Percentiles rank a stretch among this genome's conserved stretches.
Conservation (phyloP, 2,113 vertebrate species). For the Agapornis roseicollis region DNA sequence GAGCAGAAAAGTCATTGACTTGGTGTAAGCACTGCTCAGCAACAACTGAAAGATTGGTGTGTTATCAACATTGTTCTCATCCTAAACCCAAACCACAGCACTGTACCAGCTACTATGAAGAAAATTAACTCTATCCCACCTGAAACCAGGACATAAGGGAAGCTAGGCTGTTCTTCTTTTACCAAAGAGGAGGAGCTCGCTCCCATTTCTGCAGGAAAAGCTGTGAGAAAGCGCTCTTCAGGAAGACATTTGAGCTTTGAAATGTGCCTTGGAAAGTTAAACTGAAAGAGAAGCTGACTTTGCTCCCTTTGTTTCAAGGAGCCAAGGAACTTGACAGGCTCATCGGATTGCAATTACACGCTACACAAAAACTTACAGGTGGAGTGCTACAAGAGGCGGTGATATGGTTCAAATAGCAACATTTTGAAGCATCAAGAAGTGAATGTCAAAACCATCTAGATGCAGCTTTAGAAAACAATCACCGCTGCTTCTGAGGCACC, state of each 20-base stretch:
- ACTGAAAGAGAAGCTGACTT: not conserved
- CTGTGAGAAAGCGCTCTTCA: not conserved
- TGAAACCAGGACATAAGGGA: not conserved
- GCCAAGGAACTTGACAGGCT: not conserved
- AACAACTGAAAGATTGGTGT: not conserved
- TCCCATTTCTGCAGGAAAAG: not conserved
- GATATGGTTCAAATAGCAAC: not conserved
- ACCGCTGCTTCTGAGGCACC: not conserved
- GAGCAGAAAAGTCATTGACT: not conserved
- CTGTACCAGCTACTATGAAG: not conserved
- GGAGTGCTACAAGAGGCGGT: not conserved
- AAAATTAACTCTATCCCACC: not conserved
- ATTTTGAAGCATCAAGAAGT: not conserved
- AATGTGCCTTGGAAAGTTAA: not conserved
- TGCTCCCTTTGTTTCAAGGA: not conserved
- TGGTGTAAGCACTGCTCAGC: not conserved
- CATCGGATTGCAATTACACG: fast-evolving
- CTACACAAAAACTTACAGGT: not conserved
- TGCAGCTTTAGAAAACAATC: not conserved
- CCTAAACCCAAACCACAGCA: not conserved
- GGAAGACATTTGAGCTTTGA: not conserved
- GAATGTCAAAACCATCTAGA: not conserved
- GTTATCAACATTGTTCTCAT: not conserved
- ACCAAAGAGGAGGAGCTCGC: not conserved
- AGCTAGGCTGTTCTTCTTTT: not conserved